Conservation (phyloP, 2,797 vertebrate species). For the Neosalanx taihuensis region DNA sequence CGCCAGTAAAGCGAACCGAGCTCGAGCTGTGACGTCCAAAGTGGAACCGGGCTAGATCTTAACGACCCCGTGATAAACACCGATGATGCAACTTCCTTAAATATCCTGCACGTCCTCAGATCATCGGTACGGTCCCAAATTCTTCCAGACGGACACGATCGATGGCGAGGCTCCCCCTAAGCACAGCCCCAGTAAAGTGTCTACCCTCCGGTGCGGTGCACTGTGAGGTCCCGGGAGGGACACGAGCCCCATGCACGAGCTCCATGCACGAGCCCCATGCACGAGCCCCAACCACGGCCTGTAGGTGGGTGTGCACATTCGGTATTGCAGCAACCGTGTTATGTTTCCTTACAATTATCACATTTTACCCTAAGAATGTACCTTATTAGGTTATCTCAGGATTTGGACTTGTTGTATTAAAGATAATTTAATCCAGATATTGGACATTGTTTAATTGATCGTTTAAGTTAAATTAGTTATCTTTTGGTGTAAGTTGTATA, state of each 20-base stretch:
- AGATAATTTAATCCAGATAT: too few relatives aligned
- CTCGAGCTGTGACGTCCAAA: neutral
- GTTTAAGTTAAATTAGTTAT: too few relatives aligned
- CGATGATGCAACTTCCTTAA: neutral
- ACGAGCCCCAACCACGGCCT: neutral
- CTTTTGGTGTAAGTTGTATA: too few relatives aligned
- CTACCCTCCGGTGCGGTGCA: neutral
- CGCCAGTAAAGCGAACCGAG: neutral
- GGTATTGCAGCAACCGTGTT: neutral
- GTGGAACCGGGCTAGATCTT: too few relatives aligned
- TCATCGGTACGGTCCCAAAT: neutral
- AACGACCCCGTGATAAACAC: neutral
- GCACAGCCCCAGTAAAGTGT: neutral
- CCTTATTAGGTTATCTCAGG: too few relatives aligned
- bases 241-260: neutral
- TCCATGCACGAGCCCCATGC: neutral
- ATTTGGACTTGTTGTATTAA: too few relatives aligned
- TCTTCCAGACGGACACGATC: neutral
- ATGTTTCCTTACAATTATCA: too few relatives aligned
- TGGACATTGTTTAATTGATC: too few relatives aligned
- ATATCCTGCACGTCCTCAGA: conserved; percentile 7
- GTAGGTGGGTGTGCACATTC: neutral
- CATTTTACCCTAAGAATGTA: too few relatives aligned
- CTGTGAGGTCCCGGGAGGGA: neutral
- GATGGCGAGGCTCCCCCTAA: neutral